Percentiles rank a stretch among this genome's conserved stretches.
phyloP scores from a whole-genome alignment of 2,888 invertebrate genomes.

The Villa cingulata region DNA sequence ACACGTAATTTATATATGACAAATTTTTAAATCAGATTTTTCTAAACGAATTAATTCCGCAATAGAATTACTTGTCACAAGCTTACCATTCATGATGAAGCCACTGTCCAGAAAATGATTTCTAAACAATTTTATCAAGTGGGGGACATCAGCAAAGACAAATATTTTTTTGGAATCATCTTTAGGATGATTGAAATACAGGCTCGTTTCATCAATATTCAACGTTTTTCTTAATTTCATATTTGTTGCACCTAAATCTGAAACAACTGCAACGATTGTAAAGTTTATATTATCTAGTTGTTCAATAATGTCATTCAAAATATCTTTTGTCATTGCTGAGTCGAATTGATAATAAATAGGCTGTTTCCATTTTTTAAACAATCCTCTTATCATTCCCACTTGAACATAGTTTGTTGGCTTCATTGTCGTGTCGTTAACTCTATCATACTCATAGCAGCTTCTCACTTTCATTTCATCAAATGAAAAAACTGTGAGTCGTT shows the following conservation, averaged over 20 bases:
- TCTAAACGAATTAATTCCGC: background rate
- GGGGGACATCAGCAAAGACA: constrained; percentile 6
- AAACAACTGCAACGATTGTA: background rate
- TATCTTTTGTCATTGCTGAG: background rate
- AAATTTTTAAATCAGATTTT: background rate
- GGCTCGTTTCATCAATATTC: background rate
- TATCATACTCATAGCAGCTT: background rate
- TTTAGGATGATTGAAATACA: constrained; percentile 13
- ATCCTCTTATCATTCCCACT: background rate
- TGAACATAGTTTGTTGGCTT: background rate
- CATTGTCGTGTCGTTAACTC: background rate
- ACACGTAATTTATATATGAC: background rate
- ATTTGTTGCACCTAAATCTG: background rate
- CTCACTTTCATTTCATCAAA: background rate
- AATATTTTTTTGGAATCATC: constrained; percentile 6
- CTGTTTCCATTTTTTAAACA: background rate
- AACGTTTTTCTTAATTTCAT: background rate
- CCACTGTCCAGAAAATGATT: constrained; percentile 15
- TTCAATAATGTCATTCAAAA: background rate
- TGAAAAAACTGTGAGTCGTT: too few species aligned
- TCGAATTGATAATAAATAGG: background rate
- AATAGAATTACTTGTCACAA: constrained; percentile 5
- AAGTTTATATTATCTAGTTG: background rate
- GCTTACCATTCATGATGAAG: constrained; percentile 7
- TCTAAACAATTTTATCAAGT: constrained; percentile 15